Evolutionary conservation across 2,113 vertebrate species (phyloP).

Genomic region (Passerina amoena): DNA sequence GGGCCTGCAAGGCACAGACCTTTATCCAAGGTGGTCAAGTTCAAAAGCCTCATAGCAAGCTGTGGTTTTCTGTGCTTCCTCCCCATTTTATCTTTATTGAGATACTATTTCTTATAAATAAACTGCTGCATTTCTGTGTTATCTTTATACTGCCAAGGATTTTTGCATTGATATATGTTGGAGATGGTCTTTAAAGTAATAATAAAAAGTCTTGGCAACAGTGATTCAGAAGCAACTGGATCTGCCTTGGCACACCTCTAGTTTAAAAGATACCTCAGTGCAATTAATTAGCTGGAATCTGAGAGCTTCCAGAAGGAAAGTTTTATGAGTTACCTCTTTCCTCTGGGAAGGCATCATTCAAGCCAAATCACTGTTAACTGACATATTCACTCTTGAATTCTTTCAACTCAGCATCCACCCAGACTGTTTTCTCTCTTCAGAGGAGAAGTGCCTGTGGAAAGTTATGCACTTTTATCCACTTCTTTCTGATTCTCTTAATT

Average conservation of each 20-base stretch:
- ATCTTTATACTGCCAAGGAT: not conserved
- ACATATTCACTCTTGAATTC: conserved; percentile 38
- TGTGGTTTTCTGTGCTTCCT: not conserved
- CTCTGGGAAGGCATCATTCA: conserved; percentile 60
- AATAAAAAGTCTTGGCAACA: conserved; percentile 31
- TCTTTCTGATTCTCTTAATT: conserved; percentile 9
- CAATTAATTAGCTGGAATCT: conserved; percentile 57
- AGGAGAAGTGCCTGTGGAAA: conserved; percentile 60
- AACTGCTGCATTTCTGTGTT: not conserved
- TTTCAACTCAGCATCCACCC: conserved; percentile 58
- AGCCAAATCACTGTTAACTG: conserved; percentile 34
- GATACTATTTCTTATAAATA: not conserved
- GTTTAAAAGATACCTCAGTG: conserved; percentile 35
- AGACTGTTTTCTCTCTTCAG: conserved; percentile 49
- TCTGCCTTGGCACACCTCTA: conserved; percentile 28
- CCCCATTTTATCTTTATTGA: not conserved
- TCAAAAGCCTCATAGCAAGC: not conserved
- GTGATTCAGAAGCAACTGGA: not conserved
- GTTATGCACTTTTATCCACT: conserved; percentile 49
- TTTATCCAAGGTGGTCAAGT: not conserved
- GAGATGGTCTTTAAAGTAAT: conserved; percentile 10
- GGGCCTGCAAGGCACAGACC: not conserved
- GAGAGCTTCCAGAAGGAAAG: conserved; percentile 55
- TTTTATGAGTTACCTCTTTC: conserved; percentile 53
- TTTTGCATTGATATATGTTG: not conserved